Evolutionary conservation across 2,797 vertebrate genomes (phyloP).

Genomic region (Stomatorhinus walkeri): DNA sequence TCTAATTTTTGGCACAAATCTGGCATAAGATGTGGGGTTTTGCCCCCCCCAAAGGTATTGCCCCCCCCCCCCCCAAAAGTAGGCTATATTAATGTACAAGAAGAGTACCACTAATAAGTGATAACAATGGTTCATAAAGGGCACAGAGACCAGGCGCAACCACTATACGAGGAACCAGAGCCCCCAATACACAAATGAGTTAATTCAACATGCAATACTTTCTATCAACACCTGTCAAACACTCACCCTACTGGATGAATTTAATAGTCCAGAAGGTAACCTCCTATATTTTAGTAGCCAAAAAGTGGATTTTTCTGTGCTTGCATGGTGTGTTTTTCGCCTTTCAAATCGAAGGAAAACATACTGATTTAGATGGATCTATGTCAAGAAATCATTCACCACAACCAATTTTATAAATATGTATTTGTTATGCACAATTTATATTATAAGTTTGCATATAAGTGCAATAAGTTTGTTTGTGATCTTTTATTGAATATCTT

Average conservation of each 20-base stretch:
- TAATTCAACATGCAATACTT: not conserved
- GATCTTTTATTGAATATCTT: not conserved
- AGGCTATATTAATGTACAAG: not conserved
- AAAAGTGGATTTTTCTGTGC: not conserved
- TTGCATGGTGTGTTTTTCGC: not conserved
- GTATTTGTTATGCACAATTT: not conserved
- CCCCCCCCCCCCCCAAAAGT: not conserved
- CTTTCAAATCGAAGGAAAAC: not conserved
- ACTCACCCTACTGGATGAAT: not conserved
- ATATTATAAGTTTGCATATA: too few species aligned
- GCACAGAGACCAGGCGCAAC: not conserved
- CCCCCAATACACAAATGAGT: not conserved
- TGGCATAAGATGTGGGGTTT: not conserved
- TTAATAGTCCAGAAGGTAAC: not conserved
- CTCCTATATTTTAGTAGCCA: not conserved
- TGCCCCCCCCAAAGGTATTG: too few species aligned
- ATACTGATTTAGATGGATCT: not conserved
- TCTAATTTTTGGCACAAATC: too few species aligned
- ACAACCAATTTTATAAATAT: not conserved
- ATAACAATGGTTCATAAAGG: not conserved
- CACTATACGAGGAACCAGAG: not conserved
- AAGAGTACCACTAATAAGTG: not conserved
- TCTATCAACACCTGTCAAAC: not conserved
- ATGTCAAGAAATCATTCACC: not conserved
- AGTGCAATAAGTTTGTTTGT: not conserved